Base-by-base conservation (phyloP, 2,888 invertebrate species). In the Mythimna ferrago region DNA sequence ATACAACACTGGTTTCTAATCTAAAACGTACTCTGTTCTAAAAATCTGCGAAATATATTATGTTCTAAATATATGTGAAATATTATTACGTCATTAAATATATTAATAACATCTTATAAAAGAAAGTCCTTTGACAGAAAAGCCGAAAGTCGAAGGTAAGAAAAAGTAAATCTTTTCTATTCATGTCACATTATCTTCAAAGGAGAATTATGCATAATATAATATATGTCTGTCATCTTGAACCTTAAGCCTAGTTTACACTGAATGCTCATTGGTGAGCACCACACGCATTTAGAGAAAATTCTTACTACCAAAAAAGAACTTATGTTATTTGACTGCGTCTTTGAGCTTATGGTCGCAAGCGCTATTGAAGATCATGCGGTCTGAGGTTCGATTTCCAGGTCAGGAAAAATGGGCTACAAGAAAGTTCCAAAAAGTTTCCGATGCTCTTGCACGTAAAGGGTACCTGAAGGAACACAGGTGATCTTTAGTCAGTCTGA, bases 181-280 rank as follows among this genome's bases (percentile, higher is more conserved):
- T 38, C 44, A 53, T 41, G 54, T 66, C 65, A 63, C 35, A 65
- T 65, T 70, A 44, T 16, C 41, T 54, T 76, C 54, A 76, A 76
- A 70, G 48, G 54, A 70, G 44, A 66, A 63, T 51, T 76, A 76
- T 66, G 62, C 66, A 63, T 38, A 66, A 57, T 44, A 57, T 53
- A 69, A 44, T 63, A 66, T 35, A n/a, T 38, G 44, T 62, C 70
- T 70, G 44, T 62, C 65, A 44, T 70, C 19, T 41, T 7, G 11
- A 57, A 26, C n/a, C 14, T 53, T 53, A 57, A 56, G 70, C 21
- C 21, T 51, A 44, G 53, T 51, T 1, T 51, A 69, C 56, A 53
- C 51, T 44, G 44, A 67, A 35, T 35, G 21, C 5, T 51, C 11
- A 21, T 53, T n/a, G 14, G 26, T 26, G 26, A 26, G 26, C 26